Evolutionary conservation across 2,888 invertebrate genomes (phyloP).

Genomic region (Amphimallon solstitiale): DNA sequence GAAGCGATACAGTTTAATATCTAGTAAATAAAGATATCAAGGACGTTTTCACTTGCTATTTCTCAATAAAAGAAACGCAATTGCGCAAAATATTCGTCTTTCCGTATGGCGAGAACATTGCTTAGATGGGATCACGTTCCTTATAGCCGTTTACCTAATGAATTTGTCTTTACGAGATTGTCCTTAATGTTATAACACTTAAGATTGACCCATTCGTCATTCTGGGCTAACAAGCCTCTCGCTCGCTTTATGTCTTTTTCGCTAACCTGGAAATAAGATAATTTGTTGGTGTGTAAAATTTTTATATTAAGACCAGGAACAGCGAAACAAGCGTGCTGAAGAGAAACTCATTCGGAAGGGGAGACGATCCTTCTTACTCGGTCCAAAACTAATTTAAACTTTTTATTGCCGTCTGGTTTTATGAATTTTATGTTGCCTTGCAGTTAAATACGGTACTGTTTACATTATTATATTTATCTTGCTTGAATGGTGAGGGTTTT

Average conservation of each 20-base stretch:
- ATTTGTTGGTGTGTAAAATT: slow-evolving; percentile 15
- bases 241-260: slow-evolving; percentile 5
- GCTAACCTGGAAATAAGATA: slow-evolving; percentile 11
- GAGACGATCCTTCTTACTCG: not conserved
- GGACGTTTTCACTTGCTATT: not conserved
- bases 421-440: slow-evolving; percentile 3
- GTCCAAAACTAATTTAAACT: slow-evolving; percentile 14
- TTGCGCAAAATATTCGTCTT: slow-evolving; percentile 7
- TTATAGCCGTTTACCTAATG: slow-evolving; percentile 16
- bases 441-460: not conserved
- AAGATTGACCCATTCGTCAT: slow-evolving; percentile 29
- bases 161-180: slow-evolving; percentile 20
- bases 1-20: not conserved
- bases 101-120: not conserved
- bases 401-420: slow-evolving; percentile 4
- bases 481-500: not conserved
- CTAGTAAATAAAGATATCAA: not conserved
- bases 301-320: slow-evolving; percentile 3
- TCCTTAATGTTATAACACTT: slow-evolving; percentile 25
- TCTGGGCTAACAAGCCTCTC: not conserved
- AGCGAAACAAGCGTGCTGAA: not conserved
- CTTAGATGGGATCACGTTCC: slow-evolving; percentile 3
- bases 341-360: not conserved
- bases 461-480: not conserved
- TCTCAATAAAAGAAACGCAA: slow-evolving; percentile 19